Evolutionary conservation across 2,797 vertebrate species (phyloP), one percentile per base, ranked within the genome.

Genomic region (Sternarchorhynchus goeldii): DNA sequence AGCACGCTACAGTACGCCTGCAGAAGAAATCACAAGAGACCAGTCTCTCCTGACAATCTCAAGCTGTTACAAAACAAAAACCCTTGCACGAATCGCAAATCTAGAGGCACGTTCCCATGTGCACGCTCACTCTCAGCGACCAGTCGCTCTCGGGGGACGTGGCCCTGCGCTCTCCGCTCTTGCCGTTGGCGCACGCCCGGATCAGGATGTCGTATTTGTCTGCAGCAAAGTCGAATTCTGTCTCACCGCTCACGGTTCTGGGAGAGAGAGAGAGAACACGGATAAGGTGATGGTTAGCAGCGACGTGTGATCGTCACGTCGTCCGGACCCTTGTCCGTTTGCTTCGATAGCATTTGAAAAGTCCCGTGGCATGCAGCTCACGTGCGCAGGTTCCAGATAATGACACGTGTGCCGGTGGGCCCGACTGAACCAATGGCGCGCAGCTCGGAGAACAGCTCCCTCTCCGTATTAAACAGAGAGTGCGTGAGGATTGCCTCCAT

Each of bases 1-100:
- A 98, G 90, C 87, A 99, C 95, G 71, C 95, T 95, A 87, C 96
- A 97, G 55, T 98, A 99, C 14, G 95, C 96, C 96, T 98, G 77
- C 6, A 50, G 6, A 79, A 0, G 18, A 75, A 55, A 60, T 18
- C 6, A 41, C 8, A 20, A 60, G n/a, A 14, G 55, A 10, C 25
- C 20, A 59, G 20, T 60, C 17, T 60, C 17, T 67, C 6, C 6
- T 50, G 36, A 2, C 6, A 12, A 58, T 50, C 36, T 31, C 50
- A 29, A 55, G 6, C 8, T 41, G 12, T 50, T 3, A 12, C 12
- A 7, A 50, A 50, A 50, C 45, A 50, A 56, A n/a, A 41, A 21
- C 25, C 21, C 53, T 6, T 7, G 18, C 12, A 17, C n/a, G 10
- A 56, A 18, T 10, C 32, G 0, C 63, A 12, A 36, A 39, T 1